phyloP scores from a whole-genome alignment of 2,797 vertebrate species.

The Artibeus jamaicensis region DNA sequence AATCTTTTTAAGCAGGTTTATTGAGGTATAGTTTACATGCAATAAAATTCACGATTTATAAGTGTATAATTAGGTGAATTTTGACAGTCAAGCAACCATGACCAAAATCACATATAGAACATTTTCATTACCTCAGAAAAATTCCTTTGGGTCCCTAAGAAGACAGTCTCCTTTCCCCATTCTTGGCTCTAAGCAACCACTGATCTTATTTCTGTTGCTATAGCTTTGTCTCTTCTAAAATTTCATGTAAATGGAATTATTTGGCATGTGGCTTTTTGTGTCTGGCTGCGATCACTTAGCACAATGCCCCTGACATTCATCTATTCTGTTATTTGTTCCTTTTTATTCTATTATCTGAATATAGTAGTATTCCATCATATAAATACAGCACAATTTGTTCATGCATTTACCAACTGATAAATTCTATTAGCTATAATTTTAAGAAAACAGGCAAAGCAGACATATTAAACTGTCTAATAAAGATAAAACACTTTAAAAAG shows the following conservation, averaged over 20 bases:
- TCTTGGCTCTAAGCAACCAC: neutral
- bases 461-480: neutral
- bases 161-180: neutral
- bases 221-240: neutral
- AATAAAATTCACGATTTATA: neutral
- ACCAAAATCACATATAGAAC: neutral
- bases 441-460: neutral
- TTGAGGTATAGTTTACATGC: neutral
- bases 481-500: neutral
- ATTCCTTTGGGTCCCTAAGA: neutral
- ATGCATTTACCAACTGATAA: neutral
- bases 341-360: neutral
- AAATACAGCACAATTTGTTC: neutral
- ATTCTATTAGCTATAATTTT: neutral
- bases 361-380: neutral
- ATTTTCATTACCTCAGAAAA: neutral
- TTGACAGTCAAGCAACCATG: neutral
- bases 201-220: neutral
- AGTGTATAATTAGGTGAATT: neutral
- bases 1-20: neutral
- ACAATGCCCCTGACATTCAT: neutral
- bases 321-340: neutral
- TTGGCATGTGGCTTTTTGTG: neutral
- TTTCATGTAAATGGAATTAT: neutral
- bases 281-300: neutral